Evolutionary conservation across 1,140 invertebrate species (phyloP).

Genomic region (Micrasema longulum): DNA sequence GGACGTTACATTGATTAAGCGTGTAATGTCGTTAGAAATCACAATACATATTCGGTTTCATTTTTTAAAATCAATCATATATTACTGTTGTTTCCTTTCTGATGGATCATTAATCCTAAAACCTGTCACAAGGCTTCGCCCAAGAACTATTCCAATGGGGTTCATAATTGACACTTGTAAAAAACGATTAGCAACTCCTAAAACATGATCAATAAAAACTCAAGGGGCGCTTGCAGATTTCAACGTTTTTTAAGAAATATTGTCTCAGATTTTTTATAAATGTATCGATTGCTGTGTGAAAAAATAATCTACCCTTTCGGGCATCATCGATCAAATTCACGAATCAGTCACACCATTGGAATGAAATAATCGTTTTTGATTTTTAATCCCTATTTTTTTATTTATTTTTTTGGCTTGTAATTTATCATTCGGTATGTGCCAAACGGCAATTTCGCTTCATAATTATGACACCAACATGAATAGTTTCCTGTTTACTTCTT

Average conservation of each 20-base stretch:
- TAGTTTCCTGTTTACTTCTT: slow-evolving; percentile 19
- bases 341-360: slow-evolving; percentile 14
- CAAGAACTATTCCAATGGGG: background rate
- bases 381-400: too few species aligned
- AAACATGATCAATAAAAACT: slow-evolving; percentile 44
- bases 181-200: slow-evolving; percentile 46
- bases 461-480: too few species aligned
- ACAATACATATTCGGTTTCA: slow-evolving; percentile 20
- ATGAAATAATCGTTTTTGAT: background rate
- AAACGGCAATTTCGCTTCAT: too few species aligned
- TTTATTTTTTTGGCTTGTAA: too few species aligned
- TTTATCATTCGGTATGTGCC: too few species aligned
- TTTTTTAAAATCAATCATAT: slow-evolving; percentile 34
- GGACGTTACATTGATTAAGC: slow-evolving; percentile 23
- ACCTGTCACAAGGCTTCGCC: slow-evolving; percentile 28
- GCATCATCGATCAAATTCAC: slow-evolving; percentile 35
- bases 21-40: slow-evolving; percentile 43
- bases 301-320: slow-evolving; percentile 30
- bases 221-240: slow-evolving; percentile 16
- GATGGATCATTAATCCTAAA: slow-evolving; percentile 40
- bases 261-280: slow-evolving; percentile 33
- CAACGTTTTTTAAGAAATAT: slow-evolving; percentile 34
- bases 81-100: slow-evolving; percentile 18
- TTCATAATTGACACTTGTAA: slow-evolving; percentile 41
- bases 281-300: background rate